Evolutionary conservation across 2,888 invertebrate species (phyloP).

Genomic region (Zaprionus bogoriensis): DNA sequence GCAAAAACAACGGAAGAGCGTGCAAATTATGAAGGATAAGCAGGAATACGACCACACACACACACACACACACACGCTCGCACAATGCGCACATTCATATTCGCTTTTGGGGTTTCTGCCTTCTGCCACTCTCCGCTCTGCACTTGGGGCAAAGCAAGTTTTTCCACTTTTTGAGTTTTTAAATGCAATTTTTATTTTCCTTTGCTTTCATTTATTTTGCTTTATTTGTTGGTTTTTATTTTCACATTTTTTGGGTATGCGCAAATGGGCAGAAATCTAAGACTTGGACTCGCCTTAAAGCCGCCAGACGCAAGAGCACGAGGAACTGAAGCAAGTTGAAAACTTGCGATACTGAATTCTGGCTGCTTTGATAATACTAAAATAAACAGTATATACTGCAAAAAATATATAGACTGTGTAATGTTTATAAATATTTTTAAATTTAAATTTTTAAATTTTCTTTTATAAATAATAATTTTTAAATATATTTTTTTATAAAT

Average conservation of each 20-base stretch:
- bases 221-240: conserved; percentile 8
- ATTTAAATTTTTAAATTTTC: no score
- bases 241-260: conserved; percentile 7
- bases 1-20: conserved; percentile 37
- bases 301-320: background rate
- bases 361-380: no score
- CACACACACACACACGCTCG: conserved; percentile 24
- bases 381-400: no score
- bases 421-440: no score
- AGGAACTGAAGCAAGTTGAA: background rate
- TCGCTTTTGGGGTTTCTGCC: conserved; percentile 26
- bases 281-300: background rate
- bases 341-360: no score
- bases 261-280: background rate
- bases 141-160: conserved; percentile 56
- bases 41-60: conserved; percentile 34
- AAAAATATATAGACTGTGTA: no score
- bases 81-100: conserved; percentile 39
- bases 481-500: no score
- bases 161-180: conserved; percentile 58
- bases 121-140: conserved; percentile 17
- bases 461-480: no score
- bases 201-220: background rate
- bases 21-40: conserved; percentile 67
- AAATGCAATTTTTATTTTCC: conserved; percentile 39